Evolutionary conservation across 2,113 vertebrate genomes (phyloP).

Genomic region (Monopterus albus): DNA sequence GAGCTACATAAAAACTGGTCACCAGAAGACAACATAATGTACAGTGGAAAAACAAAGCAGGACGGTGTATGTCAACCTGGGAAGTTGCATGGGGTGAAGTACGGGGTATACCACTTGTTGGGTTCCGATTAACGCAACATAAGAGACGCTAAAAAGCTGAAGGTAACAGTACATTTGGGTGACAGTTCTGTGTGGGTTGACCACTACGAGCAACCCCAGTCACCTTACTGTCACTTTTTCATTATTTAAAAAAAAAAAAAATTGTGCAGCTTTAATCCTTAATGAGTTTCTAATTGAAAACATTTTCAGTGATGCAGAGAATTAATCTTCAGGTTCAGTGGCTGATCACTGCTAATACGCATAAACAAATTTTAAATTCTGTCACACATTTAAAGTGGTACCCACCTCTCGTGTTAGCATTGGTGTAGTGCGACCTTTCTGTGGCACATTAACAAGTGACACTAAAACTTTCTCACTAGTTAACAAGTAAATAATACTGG

Average conservation of each 20-base stretch:
- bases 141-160: background rate
- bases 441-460: background rate
- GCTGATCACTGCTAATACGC: background rate
- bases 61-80: too few species aligned
- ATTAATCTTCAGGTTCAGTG: background rate
- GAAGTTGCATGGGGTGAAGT: too few species aligned
- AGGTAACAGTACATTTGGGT: background rate
- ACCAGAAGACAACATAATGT: too few species aligned
- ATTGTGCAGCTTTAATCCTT: background rate
- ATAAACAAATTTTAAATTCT: too few species aligned
- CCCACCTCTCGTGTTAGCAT: background rate
- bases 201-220: background rate
- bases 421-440: background rate
- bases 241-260: background rate
- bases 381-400: background rate
- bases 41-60: too few species aligned
- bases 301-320: background rate
- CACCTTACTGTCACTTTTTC: background rate
- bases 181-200: background rate
- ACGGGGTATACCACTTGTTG: too few species aligned
- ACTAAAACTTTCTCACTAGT: background rate
- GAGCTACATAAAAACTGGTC: too few species aligned
- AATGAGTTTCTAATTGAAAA: too few species aligned
- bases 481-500: background rate
- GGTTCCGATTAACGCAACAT: background rate